Percentiles rank a stretch among this genome's conserved stretches.
These are phyloP conservation scores for Salvelinus alpinus DNA, from an alignment of 2,113 vertebrate species.

Conservation along the genomic window DNA sequence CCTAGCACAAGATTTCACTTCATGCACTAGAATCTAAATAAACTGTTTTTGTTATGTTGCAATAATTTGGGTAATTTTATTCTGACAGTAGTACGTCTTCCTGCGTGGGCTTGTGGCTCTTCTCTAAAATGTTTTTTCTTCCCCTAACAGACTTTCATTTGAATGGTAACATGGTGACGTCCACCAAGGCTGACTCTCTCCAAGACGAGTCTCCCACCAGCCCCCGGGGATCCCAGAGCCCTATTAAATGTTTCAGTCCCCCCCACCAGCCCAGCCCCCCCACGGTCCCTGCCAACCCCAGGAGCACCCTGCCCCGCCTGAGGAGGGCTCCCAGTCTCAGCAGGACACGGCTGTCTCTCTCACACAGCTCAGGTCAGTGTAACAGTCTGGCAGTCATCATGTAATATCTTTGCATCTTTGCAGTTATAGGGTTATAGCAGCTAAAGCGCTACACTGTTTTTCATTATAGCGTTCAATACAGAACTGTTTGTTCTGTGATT, in stretches of 20 bases:
- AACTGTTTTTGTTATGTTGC: neutral
- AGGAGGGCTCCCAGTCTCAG: slow-evolving; percentile 76
- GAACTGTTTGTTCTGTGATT: too few relatives aligned
- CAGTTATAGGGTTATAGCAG: too few relatives aligned
- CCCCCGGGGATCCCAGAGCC: slow-evolving; percentile 48
- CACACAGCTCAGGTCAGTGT: slow-evolving; percentile 72
- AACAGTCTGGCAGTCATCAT: too few relatives aligned
- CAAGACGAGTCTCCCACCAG: slow-evolving; percentile 59
- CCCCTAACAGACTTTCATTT: slow-evolving; percentile 54
- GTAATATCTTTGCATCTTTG: too few relatives aligned
- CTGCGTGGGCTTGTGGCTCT: too few relatives aligned
- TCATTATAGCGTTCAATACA: too few relatives aligned
- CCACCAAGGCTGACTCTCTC: slow-evolving; percentile 45
- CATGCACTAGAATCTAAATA: neutral
- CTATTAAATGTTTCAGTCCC: slow-evolving; percentile 61
- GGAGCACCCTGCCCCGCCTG: slow-evolving; percentile 54
- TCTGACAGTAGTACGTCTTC: too few relatives aligned
- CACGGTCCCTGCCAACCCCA: slow-evolving; percentile 59
- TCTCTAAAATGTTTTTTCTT: neutral
- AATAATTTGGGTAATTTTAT: too few relatives aligned
- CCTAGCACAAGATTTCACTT: neutral
- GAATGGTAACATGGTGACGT: slow-evolving; percentile 56
- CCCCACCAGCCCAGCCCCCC: slow-evolving; percentile 74
- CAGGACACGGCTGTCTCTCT: slow-evolving; percentile 58
- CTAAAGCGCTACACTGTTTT: too few relatives aligned